Percentiles rank a stretch among this genome's conserved stretches.
These are phyloP conservation scores for Lerema accius DNA, from an alignment of 1,140 invertebrate genomes.

Conservation along the genomic window DNA sequence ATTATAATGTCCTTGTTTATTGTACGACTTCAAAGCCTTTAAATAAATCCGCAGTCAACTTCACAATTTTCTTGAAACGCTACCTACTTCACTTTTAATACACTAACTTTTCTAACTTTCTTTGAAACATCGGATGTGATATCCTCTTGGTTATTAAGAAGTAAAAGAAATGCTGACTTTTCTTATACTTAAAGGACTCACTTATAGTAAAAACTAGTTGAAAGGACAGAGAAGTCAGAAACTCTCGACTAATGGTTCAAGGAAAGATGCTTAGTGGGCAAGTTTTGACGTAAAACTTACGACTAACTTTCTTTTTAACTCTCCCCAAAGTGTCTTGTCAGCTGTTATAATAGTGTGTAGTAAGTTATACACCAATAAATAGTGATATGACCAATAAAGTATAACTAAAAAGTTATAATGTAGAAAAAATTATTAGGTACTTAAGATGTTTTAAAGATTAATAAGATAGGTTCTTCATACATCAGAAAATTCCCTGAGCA, in stretches of 20 bases:
- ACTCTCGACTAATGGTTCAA: slow-evolving; percentile 5
- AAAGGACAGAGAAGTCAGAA: neutral
- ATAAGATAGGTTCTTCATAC: too few relatives aligned
- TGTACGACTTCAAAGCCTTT: too few relatives aligned
- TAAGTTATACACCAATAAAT: too few relatives aligned
- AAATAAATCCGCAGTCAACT: too few relatives aligned
- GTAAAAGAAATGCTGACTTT: neutral
- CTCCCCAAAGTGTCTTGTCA: neutral
- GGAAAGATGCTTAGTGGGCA: neutral
- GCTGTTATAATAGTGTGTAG: neutral
- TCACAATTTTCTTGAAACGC: neutral
- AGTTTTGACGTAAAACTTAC: slow-evolving; percentile 11
- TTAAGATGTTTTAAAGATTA: too few relatives aligned
- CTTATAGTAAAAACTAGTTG: slow-evolving; percentile 13
- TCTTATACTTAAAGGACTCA: slow-evolving; percentile 8
- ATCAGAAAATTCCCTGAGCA: too few relatives aligned
- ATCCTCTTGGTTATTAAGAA: slow-evolving; percentile 3
- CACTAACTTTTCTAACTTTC: neutral
- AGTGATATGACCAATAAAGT: too few relatives aligned
- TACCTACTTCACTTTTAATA: neutral
- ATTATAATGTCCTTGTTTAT: too few relatives aligned
- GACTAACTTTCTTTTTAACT: neutral
- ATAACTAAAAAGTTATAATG: too few relatives aligned
- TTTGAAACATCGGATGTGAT: neutral
- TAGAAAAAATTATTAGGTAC: too few relatives aligned